Conservation (phyloP, 1,140 invertebrate genomes). For the Pseudomyrmex dendroicus region DNA sequence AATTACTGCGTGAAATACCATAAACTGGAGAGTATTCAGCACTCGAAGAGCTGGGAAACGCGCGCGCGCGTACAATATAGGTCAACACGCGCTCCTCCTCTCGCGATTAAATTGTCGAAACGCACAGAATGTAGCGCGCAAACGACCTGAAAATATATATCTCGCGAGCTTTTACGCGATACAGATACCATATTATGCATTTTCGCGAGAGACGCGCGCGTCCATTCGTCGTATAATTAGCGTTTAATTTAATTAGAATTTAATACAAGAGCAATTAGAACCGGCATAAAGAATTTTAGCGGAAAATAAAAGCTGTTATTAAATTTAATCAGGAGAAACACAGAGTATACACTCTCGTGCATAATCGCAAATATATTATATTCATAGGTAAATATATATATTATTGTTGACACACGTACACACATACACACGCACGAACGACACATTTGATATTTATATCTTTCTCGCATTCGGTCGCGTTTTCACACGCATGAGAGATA, state of each 20-base stretch:
- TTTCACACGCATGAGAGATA: no score
- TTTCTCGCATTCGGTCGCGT: no score
- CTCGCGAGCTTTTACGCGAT: slow-evolving; percentile 21
- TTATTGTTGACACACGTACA: no score
- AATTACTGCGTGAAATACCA: slow-evolving; percentile 57
- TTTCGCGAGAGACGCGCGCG: not conserved
- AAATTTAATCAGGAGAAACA: not conserved
- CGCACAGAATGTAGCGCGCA: not conserved
- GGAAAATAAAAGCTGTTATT: not conserved
- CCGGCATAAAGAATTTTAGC: not conserved
- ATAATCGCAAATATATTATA: slow-evolving; percentile 7
- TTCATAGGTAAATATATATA: not conserved
- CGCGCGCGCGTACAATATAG: slow-evolving; percentile 10
- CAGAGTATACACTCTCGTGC: not conserved
- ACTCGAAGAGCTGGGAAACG: not conserved
- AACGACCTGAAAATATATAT: slow-evolving; percentile 11
- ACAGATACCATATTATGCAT: not conserved
- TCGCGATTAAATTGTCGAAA: slow-evolving; percentile 47
- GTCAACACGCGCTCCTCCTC: slow-evolving; percentile 29
- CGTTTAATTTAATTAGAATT: no score
- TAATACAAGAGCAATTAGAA: not conserved
- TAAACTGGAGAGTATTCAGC: slow-evolving; percentile 60
- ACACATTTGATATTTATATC: no score
- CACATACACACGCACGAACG: no score
- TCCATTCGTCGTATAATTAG: not conserved